Base-by-base conservation (phyloP, 2,113 vertebrate genomes). In the Amblyornis subalaris region DNA sequence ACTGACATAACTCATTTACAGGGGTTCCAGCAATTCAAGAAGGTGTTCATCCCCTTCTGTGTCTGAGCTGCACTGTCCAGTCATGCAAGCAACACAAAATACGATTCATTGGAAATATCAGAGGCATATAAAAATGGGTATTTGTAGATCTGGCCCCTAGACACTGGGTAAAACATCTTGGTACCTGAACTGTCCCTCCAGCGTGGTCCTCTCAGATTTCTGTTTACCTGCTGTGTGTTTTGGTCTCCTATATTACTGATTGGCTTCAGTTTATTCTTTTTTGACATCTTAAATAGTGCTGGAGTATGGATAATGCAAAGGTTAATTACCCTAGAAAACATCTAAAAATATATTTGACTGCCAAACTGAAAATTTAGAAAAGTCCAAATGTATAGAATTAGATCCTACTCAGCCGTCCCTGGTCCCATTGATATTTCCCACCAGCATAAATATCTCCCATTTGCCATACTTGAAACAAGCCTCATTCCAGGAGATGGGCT, bases 161-260 rank as follows among this genome's bases (percentile, higher is more conserved):
- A 51, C 10, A 24, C 10, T 14, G 5, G 26, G 10, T 25, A 65
- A 87, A 84, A 42, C 2, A 8, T 54, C 40, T 69, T 0, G 0
- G 60, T n/a, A 51, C 29, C 17, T 44, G 12, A 84, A 40, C 20
- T 21, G 36, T 69, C 33, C 29, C 25, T 58, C 40, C 36, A 55
- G 26, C 21, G n/a, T 3, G 1, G 4, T 66, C n/a, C 17, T 73
- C 18, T 5, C 8, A 79, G 38, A 67, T 6, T 38, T 35, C 55
- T 75, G 3, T 42, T 92, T 54, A 19, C 26, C 19, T 62, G 20
- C 19, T 24, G 4, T n/a, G n/a, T 60, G 10, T 15, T 58, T 47
- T 75, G 31, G 8, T 36, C 38, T 69, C 16, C 35, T 70, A 1
- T 6, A 9, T 57, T 61, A 48, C 23, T 5, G 16, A 48, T 42